Evolutionary conservation across 2,888 invertebrate species (phyloP), one percentile per base, ranked within the genome.

Genomic region (Hirtodrosophila confusa): DNA sequence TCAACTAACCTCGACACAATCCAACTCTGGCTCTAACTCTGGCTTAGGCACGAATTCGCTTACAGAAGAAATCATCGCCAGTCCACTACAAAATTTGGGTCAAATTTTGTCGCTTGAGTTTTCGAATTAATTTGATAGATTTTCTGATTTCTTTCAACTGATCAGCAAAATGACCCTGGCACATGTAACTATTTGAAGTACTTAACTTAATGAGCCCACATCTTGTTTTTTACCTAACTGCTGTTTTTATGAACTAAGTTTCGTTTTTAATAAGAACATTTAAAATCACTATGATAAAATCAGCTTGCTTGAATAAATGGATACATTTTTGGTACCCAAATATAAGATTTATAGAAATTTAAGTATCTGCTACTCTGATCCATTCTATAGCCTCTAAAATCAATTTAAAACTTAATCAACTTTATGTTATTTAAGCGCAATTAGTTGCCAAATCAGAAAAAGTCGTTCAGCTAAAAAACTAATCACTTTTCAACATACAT

Each of bases 101-200:
- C 88, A 85, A 82, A 76, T 68, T 78, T 55, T 87, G 78, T 87
- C 83, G 82, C 83, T 79, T 64, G 68, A 68, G 58, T 65, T 58
- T 54, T n/a, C 47, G 37, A 43, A 56, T 62, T 65, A 70, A 70
- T 68, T 75, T 78, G 62, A 80, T 68, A 61, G 49, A 66, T 72
- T 73, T 78, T 50, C 69, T 41, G 69, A 73, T 75, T 50, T 64
- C 11, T 50, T 76, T 66, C 10, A 11, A 23, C 48, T 57, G 72
- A 80, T 76, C 50, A 71, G 48, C 35, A 31, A 40, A 55, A 48
- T 69, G 85, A 78, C 83, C 87, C 71, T 79, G 74, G 60, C 12
- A 49, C 55, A 57, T 12, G 65, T 69, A 69, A 64, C 64, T 62
- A 60, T 49, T 37, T 55, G 36, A 62, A 67, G 0, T 27, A 37